Evolutionary conservation across 2,888 invertebrate genomes (phyloP), one percentile per base, ranked within the genome.

Genomic region (Pyrochroa serraticornis): DNA sequence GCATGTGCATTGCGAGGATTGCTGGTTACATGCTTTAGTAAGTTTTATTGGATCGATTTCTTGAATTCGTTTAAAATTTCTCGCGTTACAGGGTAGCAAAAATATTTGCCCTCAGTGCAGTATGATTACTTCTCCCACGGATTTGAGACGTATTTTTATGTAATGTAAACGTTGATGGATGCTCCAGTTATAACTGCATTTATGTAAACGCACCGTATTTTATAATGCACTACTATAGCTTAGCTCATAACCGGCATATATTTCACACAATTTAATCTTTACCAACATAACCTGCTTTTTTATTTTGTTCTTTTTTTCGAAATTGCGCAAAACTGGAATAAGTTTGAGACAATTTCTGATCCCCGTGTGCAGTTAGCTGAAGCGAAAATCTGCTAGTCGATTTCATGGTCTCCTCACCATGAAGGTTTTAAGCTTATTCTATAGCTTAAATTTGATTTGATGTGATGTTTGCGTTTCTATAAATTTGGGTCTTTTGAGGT

Each of bases 51-150:
- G 37, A 55, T 9, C 55, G 12, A 42, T 6, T 53, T 34, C 43
- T 52, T 42, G 37, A 41, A 52, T 32, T 22, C 22, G 5, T 5
- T 22, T 5, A 22, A 3, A 22, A 22, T 5, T 22, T 22, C n/a
- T 62, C 62, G 63, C 64, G 60, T 73, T 71, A 63, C 81, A 88
- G 88, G 90, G 92, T 35, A 91, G 92, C 1, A 93, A 95, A 81
- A 95, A 95, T 75, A 86, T 95, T 6, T 96, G 95, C 75, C 96
- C 96, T 0, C 95, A 95, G 75, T 96, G 95, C 79, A 95, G 94
- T 81, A 91, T 92, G 77, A 95, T 95, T 68, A 95, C 95, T 2
- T 91, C 93, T 0, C 88, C 95, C 0, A 84, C 90, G 49, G 94
- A 96, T 80, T 81, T 96, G 52, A 81, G 96, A 65, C 85, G 93